A percentile compares a stretch with the other conserved stretches of the same genome.
phyloP scores from a whole-genome alignment of 2,113 vertebrate species.

The Dolichallabes microphthalmus region DNA sequence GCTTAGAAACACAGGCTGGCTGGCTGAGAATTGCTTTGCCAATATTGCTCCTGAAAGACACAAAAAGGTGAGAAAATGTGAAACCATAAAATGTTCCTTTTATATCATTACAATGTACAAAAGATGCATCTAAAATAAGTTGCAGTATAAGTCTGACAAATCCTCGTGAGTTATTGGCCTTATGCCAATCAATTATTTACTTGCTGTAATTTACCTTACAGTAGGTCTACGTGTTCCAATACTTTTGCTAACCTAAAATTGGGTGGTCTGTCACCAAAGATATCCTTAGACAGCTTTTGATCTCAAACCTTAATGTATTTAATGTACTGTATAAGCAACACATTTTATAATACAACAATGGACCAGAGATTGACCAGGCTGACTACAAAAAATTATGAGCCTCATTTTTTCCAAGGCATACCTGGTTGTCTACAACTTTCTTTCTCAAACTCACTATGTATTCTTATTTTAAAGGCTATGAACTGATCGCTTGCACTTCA shows the following conservation, averaged over 20 bases:
- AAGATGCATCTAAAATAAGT: neutral
- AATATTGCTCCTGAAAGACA: constrained; percentile 86
- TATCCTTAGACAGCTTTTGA: neutral
- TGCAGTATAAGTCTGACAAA: neutral
- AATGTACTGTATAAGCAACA: neutral
- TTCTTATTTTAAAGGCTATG: too few relatives aligned
- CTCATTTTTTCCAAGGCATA: too few relatives aligned
- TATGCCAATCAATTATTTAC: neutral
- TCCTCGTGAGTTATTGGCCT: neutral
- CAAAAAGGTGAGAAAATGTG: constrained; percentile 2
- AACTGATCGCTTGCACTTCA: too few relatives aligned
- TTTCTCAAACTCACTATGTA: too few relatives aligned
- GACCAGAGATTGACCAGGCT: too few relatives aligned
- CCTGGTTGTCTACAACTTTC: too few relatives aligned
- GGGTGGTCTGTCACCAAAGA: neutral
- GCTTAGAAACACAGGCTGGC: constrained; percentile 97
- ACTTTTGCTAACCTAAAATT: neutral
- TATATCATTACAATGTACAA: neutral
- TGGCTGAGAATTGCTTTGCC: constrained; percentile 98
- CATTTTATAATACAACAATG: too few relatives aligned
- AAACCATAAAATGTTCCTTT: neutral
- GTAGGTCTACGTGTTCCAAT: neutral
- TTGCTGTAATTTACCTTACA: neutral
- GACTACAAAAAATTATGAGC: too few relatives aligned
- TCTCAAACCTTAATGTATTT: neutral